Base-by-base conservation (phyloP, 2,113 vertebrate species). In the Forbesichthys agassizii region DNA sequence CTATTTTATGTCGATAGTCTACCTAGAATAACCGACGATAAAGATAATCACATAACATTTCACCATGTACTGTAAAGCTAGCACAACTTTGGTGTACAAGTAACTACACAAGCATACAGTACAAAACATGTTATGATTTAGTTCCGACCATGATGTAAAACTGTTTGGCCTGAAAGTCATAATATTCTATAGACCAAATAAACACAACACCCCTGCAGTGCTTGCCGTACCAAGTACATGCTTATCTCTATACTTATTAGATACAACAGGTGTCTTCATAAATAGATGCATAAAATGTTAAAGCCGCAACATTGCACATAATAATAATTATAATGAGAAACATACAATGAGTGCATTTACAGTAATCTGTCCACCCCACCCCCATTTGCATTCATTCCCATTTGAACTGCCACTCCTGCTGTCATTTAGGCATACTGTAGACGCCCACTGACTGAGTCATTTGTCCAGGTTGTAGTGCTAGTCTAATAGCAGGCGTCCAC, bases 251-350 rank as follows among this genome's bases (percentile, higher is more conserved):
- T 92, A 95, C 97, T 98, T 97, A 98, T 98, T 97, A 27, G 27
- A 92, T 96, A 96, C 94, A 95, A 97, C 95, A 94, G 93, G 96
- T 93, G 94, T 95, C 93, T 95, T 97, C 95, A 97, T 98, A 97
- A 99, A 99, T 96, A 98, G 95, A 96, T 98, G 97, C 96, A 98
- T 98, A 96, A 98, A 98, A 98, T 94, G 94, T 96, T 96, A 95
- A 99, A 98, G 96, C 96, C 93, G 96, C 95, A 94, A 98, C 96
- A 99, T 98, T 98, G 96, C 97, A 99, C 96, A 94, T 98, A 94
- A 94, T 95, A 97, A 95, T 95, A 92, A 92, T 93, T 93, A 96
- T 94, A 87, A 86, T 93, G 27, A 27, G 27, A 27, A 94, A 60
- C 90, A 83, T 90, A 94, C 86, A 93, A 90, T 89, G 95, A 98